Evolutionary conservation across 1,140 invertebrate genomes (phyloP).

Genomic region (Drosophila burlai): DNA sequence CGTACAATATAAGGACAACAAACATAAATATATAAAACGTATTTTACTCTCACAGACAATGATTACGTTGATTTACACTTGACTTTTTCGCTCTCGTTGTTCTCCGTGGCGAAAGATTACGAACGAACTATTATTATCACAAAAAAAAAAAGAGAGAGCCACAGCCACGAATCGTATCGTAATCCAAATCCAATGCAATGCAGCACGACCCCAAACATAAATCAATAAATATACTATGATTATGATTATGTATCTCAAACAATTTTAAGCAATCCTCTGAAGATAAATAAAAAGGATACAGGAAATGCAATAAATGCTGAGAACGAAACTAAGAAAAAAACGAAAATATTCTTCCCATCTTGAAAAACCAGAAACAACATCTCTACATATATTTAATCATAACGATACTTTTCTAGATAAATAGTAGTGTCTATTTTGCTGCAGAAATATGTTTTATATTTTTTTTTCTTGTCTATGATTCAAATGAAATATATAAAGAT

Average conservation of each 20-base stretch:
- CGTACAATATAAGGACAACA: constrained; percentile 16
- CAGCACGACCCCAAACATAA: constrained; percentile 2
- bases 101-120: constrained; percentile 1
- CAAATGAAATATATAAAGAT: constrained; percentile 48
- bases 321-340: neutral
- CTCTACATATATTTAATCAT: constrained; percentile 49
- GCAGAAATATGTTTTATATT: constrained; percentile 20
- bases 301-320: neutral
- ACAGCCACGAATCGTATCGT: constrained; percentile 15
- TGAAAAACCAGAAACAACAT: constrained; percentile 1
- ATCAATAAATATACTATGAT: constrained; percentile 36
- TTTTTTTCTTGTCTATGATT: constrained; percentile 44
- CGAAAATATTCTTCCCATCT: constrained; percentile 3
- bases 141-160: constrained; percentile 1
- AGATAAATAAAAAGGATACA: constrained; percentile 5
- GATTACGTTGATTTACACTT: constrained; percentile 33
- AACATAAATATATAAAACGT: constrained; percentile 1
- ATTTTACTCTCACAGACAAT: constrained; percentile 13
- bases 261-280: constrained; percentile 15
- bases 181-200: constrained; percentile 17
- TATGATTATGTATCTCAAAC: constrained; percentile 32
- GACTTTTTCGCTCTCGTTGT: constrained; percentile 25
- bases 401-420: constrained; percentile 39
- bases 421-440: constrained; percentile 33
- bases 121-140: constrained; percentile 2